A percentile compares a stretch with the other conserved stretches of the same genome.
phyloP scores from a whole-genome alignment of 2,113 vertebrate genomes.

The Syngnathus scovelli region DNA sequence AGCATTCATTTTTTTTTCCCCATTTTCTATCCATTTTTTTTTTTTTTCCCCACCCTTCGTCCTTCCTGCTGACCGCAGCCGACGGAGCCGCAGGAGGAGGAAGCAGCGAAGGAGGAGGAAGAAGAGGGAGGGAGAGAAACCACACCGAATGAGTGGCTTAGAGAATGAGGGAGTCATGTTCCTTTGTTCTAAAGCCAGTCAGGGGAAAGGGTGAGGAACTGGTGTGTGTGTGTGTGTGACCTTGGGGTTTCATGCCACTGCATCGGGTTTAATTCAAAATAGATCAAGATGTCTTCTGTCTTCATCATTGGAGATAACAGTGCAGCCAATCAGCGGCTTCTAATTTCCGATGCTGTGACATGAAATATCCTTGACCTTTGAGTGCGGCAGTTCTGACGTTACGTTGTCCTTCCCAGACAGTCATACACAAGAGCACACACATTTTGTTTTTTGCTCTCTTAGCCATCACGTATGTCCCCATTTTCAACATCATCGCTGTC shows the following conservation, averaged over 20 bases:
- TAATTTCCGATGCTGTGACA: constrained; percentile 51
- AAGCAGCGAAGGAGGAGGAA: constrained; percentile 58
- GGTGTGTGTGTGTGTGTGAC: constrained; percentile 16
- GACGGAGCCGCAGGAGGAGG: constrained; percentile 66
- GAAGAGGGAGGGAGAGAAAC: constrained; percentile 71
- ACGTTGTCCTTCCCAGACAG: constrained; percentile 32
- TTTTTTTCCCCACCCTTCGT: constrained; percentile 23
- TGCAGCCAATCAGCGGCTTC: constrained; percentile 7
- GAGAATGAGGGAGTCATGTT: constrained; percentile 70
- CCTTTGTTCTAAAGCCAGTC: constrained; percentile 60
- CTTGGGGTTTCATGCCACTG: constrained; percentile 36
- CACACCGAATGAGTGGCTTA: constrained; percentile 75
- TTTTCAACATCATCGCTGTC: constrained; percentile 34
- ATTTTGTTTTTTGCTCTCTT: constrained; percentile 3
- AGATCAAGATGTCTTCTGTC: background rate
- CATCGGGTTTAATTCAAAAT: constrained; percentile 5
- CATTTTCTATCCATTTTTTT: constrained; percentile 37
- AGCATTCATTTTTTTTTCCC: constrained; percentile 32
- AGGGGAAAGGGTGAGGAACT: constrained; percentile 69
- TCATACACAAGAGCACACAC: constrained; percentile 14
- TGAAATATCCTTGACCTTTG: constrained; percentile 56
- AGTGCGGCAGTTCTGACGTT: constrained; percentile 28
- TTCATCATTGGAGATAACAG: constrained; percentile 13
- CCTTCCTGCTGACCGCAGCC: constrained; percentile 57
- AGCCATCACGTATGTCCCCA: constrained; percentile 25